Evolutionary conservation across 2,797 vertebrate genomes (phyloP), one percentile per base, ranked within the genome.

Genomic region (Microctenopoma steveboyesi): DNA sequence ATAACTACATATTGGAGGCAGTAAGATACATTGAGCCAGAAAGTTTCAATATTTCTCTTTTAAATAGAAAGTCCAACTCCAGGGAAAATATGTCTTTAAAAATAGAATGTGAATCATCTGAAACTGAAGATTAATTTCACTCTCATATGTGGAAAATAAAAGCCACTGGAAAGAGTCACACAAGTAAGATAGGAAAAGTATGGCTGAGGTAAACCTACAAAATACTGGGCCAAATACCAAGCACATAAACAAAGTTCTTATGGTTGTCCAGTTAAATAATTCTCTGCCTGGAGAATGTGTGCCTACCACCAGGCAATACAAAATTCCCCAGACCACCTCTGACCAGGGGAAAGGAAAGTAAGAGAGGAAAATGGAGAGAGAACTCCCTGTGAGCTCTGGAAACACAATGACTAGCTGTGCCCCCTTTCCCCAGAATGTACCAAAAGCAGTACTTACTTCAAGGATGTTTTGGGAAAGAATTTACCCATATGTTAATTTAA

Each of bases 211-310:
- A 61, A 71, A 75, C 40, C 11, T 7, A 30, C 51, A 28, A 22
- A 69, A 66, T 27, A 49, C 33, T 8, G 8, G 25, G 9, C n/a
- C 40, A 61, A 64, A 74, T 50, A 63, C 39, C 28, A 61, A 63
- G 45, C 48, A 49, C 59, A 57, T 25, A 50, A 70, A 64, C 63
- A 73, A 74, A 61, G 30, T 71, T 28, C 35, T 18, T 18, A 16
- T 59, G 62, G 75, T 68, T 64, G 59, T 58, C 55, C 30, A 30
- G 48, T 71, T 74, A 64, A 78, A 68, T 57, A 42, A 57, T 67
- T 79, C 46, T 64, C 30, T 45, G 45, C 22, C 48, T 51, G 40
- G 54, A 37, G 52, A 46, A 79, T 79, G 69, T 53, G 55, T 35
- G 57, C 65, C 53, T 63, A 74, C 52, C 28, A 63, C 42, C n/a